phyloP scores from a whole-genome alignment of 2,113 vertebrate genomes.

The Colaptes auratus region DNA sequence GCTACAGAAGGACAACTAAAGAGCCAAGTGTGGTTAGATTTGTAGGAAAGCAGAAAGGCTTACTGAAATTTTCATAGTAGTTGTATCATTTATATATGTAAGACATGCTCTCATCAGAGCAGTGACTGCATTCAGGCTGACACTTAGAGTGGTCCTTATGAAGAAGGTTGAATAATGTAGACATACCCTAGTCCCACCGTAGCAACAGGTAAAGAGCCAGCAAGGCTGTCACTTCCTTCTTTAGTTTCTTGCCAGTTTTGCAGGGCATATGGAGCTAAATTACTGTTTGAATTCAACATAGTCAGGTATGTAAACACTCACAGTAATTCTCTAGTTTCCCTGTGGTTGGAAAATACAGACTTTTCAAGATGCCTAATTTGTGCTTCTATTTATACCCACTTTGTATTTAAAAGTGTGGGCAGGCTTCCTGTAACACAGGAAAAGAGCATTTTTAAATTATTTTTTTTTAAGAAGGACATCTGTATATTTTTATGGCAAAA shows the following conservation, averaged over 20 bases:
- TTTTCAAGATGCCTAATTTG: slow-evolving; percentile 73
- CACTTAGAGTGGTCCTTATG: background rate
- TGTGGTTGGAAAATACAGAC: slow-evolving; percentile 74
- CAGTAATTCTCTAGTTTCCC: slow-evolving; percentile 57
- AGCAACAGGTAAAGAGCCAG: slow-evolving; percentile 14
- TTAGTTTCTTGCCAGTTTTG: background rate
- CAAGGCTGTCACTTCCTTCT: background rate
- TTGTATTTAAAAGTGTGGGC: slow-evolving; percentile 75
- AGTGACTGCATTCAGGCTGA: background rate
- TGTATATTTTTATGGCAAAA: slow-evolving; percentile 65
- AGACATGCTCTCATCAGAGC: background rate
- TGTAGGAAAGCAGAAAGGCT: background rate
- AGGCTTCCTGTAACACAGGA: slow-evolving; percentile 74
- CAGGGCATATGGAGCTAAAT: background rate
- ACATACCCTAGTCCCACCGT: background rate
- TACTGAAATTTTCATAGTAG: slow-evolving; percentile 45
- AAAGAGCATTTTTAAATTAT: slow-evolving; percentile 61
- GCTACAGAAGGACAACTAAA: slow-evolving; percentile 20
- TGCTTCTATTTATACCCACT: slow-evolving; percentile 77
- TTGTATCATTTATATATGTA: slow-evolving; percentile 25
- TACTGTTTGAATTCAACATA: background rate
- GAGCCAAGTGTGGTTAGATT: slow-evolving; percentile 25
- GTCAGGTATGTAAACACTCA: background rate
- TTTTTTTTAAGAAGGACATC: slow-evolving; percentile 47
- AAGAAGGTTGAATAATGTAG: background rate